Evolutionary conservation across 2,888 invertebrate genomes (phyloP).

Genomic region (Meliscaeva auricollis): DNA sequence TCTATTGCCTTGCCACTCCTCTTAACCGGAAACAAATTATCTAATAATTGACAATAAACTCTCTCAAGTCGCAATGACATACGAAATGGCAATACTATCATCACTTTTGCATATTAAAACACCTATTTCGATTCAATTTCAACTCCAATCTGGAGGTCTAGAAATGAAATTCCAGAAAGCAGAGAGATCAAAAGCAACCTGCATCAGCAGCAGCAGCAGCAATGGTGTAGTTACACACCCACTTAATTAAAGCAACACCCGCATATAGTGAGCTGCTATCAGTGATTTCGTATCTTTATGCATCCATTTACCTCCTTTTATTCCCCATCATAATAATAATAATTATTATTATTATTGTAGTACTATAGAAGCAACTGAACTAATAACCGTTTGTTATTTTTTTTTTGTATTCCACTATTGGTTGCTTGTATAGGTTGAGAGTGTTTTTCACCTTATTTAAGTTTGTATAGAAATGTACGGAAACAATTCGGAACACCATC

Average conservation of each 20-base stretch:
- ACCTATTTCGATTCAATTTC: neutral
- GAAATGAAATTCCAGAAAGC: conserved; percentile 4
- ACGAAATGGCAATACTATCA: too few species aligned
- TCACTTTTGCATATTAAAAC: conserved; percentile 10
- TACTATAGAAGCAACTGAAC: conserved; percentile 10
- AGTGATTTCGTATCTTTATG: conserved; percentile 24
- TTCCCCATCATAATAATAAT: neutral
- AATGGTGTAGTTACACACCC: neutral
- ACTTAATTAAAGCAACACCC: conserved; percentile 41
- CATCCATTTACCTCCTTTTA: conserved; percentile 15
- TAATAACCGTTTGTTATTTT: conserved; percentile 23
- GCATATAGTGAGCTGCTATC: conserved; percentile 33
- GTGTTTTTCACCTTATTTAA: conserved; percentile 6
- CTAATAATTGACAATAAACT: neutral
- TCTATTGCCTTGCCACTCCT: neutral
- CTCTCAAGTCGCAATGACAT: neutral
- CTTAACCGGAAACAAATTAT: conserved; percentile 10
- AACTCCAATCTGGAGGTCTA: neutral
- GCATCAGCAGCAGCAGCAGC: neutral
- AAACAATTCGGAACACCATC: conserved; percentile 42
- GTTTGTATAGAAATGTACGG: conserved; percentile 26
- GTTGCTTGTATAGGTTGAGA: neutral
- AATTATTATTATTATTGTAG: too few species aligned
- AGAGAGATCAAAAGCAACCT: neutral
- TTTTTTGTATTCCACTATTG: neutral